phyloP scores from a whole-genome alignment of 2,888 invertebrate species.

The Crocallis elinguaria region DNA sequence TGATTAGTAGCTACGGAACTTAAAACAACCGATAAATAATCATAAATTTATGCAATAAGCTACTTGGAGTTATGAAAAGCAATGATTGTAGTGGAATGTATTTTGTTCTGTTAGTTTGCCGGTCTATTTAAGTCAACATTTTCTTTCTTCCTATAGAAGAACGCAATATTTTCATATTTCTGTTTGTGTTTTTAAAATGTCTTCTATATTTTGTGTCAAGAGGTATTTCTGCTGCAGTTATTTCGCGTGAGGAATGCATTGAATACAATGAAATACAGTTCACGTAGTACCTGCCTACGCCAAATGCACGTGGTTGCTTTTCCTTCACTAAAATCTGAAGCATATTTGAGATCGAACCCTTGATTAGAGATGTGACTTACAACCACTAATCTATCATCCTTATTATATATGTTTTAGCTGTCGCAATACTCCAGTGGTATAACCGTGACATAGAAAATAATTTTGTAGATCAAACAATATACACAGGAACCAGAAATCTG shows the following conservation, averaged over 20 bases:
- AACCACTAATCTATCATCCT: too few relatives aligned
- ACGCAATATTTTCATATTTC: constrained; percentile 22
- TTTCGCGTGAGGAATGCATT: not conserved
- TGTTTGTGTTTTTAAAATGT: constrained; percentile 6
- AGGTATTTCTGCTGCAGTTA: not conserved
- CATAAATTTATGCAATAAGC: not conserved
- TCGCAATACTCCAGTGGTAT: too few relatives aligned
- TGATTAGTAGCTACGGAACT: not conserved
- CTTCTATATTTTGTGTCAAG: constrained; percentile 2
- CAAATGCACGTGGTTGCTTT: too few relatives aligned
- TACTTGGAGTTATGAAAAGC: constrained; percentile 1
- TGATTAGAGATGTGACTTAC: too few relatives aligned
- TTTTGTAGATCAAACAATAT: too few relatives aligned
- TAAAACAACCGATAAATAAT: not conserved
- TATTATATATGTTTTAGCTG: too few relatives aligned
- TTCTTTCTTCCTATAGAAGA: constrained; percentile 39
- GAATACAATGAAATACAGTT: not conserved
- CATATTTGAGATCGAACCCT: too few relatives aligned
- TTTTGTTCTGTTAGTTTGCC: constrained; percentile 36
- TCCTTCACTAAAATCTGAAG: too few relatives aligned
- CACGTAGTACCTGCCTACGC: too few relatives aligned
- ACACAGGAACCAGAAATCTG: too few relatives aligned
- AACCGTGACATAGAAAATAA: too few relatives aligned
- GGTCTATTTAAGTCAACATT: constrained; percentile 52
- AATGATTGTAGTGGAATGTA: constrained; percentile 25